Evolutionary conservation across 2,113 vertebrate genomes (phyloP).

Genomic region (Cottus gobio): DNA sequence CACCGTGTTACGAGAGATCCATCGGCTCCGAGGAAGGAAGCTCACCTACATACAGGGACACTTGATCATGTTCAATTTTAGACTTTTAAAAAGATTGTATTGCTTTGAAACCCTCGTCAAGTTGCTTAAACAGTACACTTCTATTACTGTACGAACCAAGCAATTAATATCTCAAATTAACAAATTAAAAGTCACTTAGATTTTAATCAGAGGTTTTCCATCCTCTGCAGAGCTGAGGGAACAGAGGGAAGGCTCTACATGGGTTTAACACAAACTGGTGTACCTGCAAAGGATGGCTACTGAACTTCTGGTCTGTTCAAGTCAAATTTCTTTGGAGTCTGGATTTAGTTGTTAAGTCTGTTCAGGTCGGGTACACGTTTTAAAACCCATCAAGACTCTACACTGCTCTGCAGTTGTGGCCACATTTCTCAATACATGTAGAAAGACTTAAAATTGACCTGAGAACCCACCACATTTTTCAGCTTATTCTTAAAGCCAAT

Average conservation of each 20-base stretch:
- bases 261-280: background rate
- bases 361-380: background rate
- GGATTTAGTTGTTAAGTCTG: background rate
- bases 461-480: background rate
- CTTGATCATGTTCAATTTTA: background rate
- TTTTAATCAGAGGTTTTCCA: background rate
- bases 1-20: constrained; percentile 88
- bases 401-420: background rate
- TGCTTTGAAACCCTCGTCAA: background rate
- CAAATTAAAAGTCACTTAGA: background rate
- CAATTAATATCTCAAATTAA: background rate
- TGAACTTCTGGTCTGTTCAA: background rate
- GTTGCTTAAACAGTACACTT: background rate
- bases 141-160: background rate
- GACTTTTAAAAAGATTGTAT: background rate
- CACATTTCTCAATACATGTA: background rate
- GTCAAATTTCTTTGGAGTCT: no score
- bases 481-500: background rate
- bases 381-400: background rate
- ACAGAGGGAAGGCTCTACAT: background rate
- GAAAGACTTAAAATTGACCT: background rate
- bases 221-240: background rate
- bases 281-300: background rate
- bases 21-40: constrained; percentile 84
- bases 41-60: constrained; percentile 75